phyloP scores from a whole-genome alignment of 1,140 invertebrate genomes.

The Cydia splendana region DNA sequence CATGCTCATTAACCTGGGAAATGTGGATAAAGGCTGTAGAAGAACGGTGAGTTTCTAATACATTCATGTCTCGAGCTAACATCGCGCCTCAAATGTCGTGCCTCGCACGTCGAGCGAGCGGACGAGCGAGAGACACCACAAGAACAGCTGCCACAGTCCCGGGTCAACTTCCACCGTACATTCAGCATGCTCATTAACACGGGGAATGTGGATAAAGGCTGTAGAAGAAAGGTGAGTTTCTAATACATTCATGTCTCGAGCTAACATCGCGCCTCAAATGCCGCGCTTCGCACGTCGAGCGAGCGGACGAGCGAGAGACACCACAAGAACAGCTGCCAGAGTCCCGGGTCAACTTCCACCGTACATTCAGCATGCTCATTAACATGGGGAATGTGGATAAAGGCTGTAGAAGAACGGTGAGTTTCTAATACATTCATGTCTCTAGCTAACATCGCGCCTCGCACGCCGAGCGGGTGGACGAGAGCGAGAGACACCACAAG shows the following conservation, averaged over 20 bases:
- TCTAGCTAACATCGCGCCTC: no score
- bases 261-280: constrained; percentile 50
- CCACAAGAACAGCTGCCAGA: no score
- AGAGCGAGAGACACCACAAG: constrained; percentile 41
- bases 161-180: constrained; percentile 84
- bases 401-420: no score
- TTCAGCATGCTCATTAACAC: constrained; percentile 87
- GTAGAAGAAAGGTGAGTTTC: constrained; percentile 78
- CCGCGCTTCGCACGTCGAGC: no score
- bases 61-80: no score
- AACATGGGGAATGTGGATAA: no score
- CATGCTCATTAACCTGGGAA: constrained; percentile 87
- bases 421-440: no score
- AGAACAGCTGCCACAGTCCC: constrained; percentile 56
- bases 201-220: constrained; percentile 83
- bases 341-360: no score
- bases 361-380: no score
- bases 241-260: no score
- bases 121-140: constrained; percentile 37
- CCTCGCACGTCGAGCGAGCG: constrained; percentile 26
- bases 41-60: constrained; percentile 68
- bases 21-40: constrained; percentile 81
- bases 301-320: no score
- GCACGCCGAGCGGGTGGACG: constrained; percentile 27
- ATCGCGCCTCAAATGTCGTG: no score